A percentile compares a stretch with the other conserved stretches of the same genome.
Evolutionary conservation across 2,113 vertebrate genomes (phyloP).

Genomic region (Caranx ignobilis): DNA sequence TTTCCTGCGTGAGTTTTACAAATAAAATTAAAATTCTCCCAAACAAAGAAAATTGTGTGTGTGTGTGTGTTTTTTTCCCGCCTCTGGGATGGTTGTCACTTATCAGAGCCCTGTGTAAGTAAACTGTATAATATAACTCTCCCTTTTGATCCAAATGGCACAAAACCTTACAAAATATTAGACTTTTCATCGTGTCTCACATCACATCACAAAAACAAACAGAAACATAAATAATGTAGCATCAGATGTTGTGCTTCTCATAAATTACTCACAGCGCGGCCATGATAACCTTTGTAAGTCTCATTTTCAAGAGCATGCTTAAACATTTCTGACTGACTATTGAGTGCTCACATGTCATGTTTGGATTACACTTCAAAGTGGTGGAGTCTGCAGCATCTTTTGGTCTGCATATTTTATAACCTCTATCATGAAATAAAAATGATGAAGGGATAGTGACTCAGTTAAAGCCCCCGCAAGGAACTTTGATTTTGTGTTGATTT

Average conservation of each 20-base stretch:
- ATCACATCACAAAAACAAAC: slow-evolving; percentile 3
- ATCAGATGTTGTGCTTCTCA: neutral
- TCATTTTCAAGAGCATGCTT: slow-evolving; percentile 13
- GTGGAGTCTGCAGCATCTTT: slow-evolving; percentile 20
- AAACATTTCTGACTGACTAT: neutral
- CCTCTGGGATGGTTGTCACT: neutral
- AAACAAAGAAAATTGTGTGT: neutral
- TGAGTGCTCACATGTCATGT: slow-evolving; percentile 12
- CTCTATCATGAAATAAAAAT: slow-evolving; percentile 33
- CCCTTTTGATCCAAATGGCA: slow-evolving; percentile 13
- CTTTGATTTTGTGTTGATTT: too few relatives aligned
- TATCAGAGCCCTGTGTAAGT: neutral
- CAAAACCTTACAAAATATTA: neutral
- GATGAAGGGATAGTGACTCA: neutral
- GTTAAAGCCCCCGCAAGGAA: neutral
- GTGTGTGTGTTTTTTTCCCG: neutral
- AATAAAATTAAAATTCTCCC: slow-evolving; percentile 6
- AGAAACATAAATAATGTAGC: neutral
- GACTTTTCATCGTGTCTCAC: neutral
- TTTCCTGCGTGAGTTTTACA: slow-evolving; percentile 9
- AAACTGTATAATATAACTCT: slow-evolving; percentile 15
- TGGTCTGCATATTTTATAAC: slow-evolving; percentile 45
- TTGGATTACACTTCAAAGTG: slow-evolving; percentile 23
- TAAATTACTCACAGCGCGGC: slow-evolving; percentile 3
- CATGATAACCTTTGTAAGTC: slow-evolving; percentile 13